Evolutionary conservation across 2,888 invertebrate species (phyloP).

Genomic region (Cephalotes varians): DNA sequence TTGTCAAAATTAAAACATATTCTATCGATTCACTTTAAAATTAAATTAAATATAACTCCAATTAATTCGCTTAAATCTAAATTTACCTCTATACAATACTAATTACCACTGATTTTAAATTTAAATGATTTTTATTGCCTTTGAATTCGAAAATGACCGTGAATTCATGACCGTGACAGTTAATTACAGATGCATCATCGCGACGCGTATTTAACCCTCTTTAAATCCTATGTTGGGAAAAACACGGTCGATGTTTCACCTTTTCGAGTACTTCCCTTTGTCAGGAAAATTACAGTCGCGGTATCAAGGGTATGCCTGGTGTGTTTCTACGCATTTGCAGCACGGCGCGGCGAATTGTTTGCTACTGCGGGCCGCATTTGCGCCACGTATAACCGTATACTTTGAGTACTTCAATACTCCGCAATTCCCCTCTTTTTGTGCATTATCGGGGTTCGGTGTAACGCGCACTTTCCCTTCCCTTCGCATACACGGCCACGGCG

Average conservation of each 20-base stretch:
- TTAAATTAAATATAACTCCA: neutral
- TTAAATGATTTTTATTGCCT: neutral
- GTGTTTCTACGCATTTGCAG: conserved; percentile 39
- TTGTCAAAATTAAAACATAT: neutral
- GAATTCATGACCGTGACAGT: neutral
- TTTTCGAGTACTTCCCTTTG: conserved; percentile 30
- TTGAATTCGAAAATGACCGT: neutral
- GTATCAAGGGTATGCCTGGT: conserved; percentile 39
- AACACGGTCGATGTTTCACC: conserved; percentile 24
- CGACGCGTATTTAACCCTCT: neutral
- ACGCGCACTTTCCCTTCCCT: conserved; percentile 31
- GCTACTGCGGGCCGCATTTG: conserved; percentile 45
- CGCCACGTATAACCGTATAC: conserved; percentile 56
- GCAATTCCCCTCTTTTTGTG: conserved; percentile 41
- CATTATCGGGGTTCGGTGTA: conserved; percentile 8
- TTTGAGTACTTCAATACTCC: conserved; percentile 47
- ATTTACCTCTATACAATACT: neutral
- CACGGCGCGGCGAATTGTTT: conserved; percentile 19
- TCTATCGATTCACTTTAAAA: neutral
- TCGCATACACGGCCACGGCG: neutral
- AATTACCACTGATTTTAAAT: neutral
- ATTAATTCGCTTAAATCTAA: neutral
- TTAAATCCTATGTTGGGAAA: neutral
- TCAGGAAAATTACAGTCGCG: conserved; percentile 49
- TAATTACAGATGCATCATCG: conserved; percentile 37